Base-by-base conservation (phyloP, 2,113 vertebrate genomes). In the Gnathonemus echidnorhynchus region DNA sequence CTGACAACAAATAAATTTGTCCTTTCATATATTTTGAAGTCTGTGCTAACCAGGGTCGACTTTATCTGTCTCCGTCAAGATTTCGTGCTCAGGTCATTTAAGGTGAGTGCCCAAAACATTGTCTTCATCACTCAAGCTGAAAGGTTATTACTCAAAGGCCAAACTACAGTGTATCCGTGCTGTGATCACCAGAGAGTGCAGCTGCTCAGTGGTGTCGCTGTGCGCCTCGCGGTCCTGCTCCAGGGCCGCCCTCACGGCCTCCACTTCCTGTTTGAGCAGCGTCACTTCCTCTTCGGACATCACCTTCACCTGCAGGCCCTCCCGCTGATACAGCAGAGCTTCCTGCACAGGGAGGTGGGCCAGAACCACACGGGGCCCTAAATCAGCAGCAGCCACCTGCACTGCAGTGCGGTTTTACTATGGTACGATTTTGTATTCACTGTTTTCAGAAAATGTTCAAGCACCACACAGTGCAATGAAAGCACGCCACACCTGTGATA, bases 241-340 rank as follows among this genome's bases (percentile, higher is more conserved):
- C 92, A 96, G 87, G 84, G 90, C 93, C 91, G 92, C 94, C 91
- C 94, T 94, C 21, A 86, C 83, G 31, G 92, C 94, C 39, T 56
- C 86, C 27, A 97, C 92, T 93, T 97, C 94, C 58, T 94, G 95
- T 86, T 89, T 93, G 87, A 96, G 93, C 0, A 88, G 58, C 86
- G 86, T 5, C 87, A 89, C 93, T 90, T 96, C 94, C 77, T 93
- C 93, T 89, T 96, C 95, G 1, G 94, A 94, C 86, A 91, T 92
- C 91, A 95, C 91, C 92, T 94, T 95, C 91, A 91, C 56, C 46
- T 90, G 87, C 45, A 95, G 86, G 77, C 91, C 91, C 7, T 95
- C 91, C 6, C 92, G 93, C 93, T 94, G 94, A 89, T 90, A 94
- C 89, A 91, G 92, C 62, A 95, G 35, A 89, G 93, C 96, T 92